These are phyloP conservation scores for Argyra leucocephala DNA, from an alignment of 2,888 invertebrate species.

Conservation along the genomic window DNA sequence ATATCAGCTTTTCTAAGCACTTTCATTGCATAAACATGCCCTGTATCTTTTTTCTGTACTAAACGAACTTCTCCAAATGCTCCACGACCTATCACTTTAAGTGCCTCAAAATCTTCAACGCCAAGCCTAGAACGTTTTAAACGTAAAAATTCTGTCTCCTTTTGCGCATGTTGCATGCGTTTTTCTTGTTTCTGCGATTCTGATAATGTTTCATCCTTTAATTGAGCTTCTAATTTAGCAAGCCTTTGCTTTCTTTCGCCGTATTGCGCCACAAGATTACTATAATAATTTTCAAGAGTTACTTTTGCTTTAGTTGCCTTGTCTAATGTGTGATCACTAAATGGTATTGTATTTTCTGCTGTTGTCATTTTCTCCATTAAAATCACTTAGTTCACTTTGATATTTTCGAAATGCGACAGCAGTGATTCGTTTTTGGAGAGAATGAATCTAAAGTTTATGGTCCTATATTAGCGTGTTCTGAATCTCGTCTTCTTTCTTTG, in stretches of 20 bases:
- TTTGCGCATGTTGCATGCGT: slow-evolving; percentile 89
- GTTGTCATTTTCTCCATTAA: slow-evolving; percentile 52
- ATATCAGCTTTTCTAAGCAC: slow-evolving; percentile 97
- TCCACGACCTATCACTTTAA: slow-evolving; percentile 89
- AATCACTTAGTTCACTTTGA: neutral
- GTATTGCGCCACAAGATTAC: slow-evolving; percentile 94
- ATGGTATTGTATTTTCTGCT: slow-evolving; percentile 75
- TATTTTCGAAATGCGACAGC: neutral
- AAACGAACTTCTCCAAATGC: slow-evolving; percentile 92
- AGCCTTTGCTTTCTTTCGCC: slow-evolving; percentile 91
- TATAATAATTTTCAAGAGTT: slow-evolving; percentile 97
- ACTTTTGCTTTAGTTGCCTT: slow-evolving; percentile 99
- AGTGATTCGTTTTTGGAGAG: neutral
- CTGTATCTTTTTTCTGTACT: slow-evolving; percentile 99
- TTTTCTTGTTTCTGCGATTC: slow-evolving; percentile 84
- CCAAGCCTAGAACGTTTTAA: slow-evolving; percentile 91
- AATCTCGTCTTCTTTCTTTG: neutral
- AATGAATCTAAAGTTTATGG: neutral
- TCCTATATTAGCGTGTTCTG: neutral
- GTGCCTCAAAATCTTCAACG: slow-evolving; percentile 95
- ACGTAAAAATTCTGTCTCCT: slow-evolving; percentile 96
- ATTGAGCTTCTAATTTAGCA: slow-evolving; percentile 88
- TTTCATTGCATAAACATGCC: slow-evolving; percentile 99
- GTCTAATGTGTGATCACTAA: slow-evolving; percentile 94
- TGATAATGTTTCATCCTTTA: slow-evolving; percentile 89